Evolutionary conservation across 1,140 invertebrate species (phyloP).

Genomic region (Lerema accius): DNA sequence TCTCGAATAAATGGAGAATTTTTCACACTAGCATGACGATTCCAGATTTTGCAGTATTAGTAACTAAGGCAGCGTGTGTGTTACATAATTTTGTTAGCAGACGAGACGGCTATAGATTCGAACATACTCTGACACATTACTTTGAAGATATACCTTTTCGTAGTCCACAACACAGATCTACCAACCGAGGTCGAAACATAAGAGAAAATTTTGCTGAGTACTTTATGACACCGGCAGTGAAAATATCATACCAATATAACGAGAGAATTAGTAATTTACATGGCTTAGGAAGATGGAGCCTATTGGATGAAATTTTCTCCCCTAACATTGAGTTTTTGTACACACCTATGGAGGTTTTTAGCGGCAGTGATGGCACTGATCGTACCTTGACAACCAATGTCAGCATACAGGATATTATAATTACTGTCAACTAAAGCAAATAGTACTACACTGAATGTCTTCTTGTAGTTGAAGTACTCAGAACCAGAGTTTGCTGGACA

Average conservation of each 20-base stretch:
- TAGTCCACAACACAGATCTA: conserved; percentile 25
- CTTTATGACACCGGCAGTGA: conserved; percentile 21
- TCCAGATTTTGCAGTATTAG: conserved; percentile 38
- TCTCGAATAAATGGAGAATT: conserved; percentile 54
- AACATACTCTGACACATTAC: conserved; percentile 26
- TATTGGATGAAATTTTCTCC: not conserved
- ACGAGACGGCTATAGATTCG: conserved; percentile 23
- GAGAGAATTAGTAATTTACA: conserved; percentile 39
- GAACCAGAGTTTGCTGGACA: too few relatives aligned
- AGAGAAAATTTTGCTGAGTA: conserved; percentile 25
- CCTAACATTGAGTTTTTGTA: too few relatives aligned
- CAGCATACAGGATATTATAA: too few relatives aligned
- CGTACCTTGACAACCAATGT: too few relatives aligned
- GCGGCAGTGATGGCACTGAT: too few relatives aligned
- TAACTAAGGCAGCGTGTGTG: conserved; percentile 43
- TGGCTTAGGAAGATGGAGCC: not conserved
- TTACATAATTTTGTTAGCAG: conserved; percentile 43
- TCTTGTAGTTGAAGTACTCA: too few relatives aligned
- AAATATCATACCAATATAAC: conserved; percentile 39
- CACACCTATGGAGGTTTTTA: too few relatives aligned
- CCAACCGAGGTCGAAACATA: conserved; percentile 22
- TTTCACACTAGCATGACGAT: conserved; percentile 39
- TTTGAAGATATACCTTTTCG: conserved; percentile 25
- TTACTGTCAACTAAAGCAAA: too few relatives aligned
- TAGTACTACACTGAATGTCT: too few relatives aligned